Percentiles rank a stretch among this genome's conserved stretches.
These are phyloP conservation scores for Athene noctua DNA, from an alignment of 2,113 vertebrate genomes.

Conservation along the genomic window DNA sequence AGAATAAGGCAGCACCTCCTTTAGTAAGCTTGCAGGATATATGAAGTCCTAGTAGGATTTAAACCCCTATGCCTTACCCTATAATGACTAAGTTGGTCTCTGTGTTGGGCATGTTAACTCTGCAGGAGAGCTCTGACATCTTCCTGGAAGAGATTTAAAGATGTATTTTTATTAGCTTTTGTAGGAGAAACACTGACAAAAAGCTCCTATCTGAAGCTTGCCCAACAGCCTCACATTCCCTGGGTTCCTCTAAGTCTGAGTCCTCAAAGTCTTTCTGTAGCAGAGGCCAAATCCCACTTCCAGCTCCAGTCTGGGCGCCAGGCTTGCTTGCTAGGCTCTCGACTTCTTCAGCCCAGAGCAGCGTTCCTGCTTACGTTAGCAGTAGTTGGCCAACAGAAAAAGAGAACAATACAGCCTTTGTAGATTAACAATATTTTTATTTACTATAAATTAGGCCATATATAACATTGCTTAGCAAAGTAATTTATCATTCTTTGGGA, in stretches of 20 bases:
- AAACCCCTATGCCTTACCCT: neutral
- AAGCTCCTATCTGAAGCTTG: neutral
- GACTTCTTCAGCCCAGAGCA: constrained; percentile 7
- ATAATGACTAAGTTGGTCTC: neutral
- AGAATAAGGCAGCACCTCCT: neutral
- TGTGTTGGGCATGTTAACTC: neutral
- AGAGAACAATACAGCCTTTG: constrained; percentile 43
- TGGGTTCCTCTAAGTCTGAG: neutral
- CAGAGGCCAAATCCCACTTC: constrained; percentile 18
- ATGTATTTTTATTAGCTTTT: constrained; percentile 21
- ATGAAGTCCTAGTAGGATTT: neutral
- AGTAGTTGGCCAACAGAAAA: constrained; percentile 8
- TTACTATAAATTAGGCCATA: neutral
- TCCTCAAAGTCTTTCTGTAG: neutral
- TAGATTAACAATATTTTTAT: constrained; percentile 42
- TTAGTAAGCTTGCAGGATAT: neutral
- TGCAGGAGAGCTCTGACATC: neutral
- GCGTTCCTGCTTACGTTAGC: constrained; percentile 21
- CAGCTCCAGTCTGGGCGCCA: neutral
- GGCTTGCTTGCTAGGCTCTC: neutral
- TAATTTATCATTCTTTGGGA: neutral
- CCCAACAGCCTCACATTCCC: neutral
- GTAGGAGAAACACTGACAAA: neutral
- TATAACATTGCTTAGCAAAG: neutral
- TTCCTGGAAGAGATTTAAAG: neutral